These are phyloP conservation scores for Heterodera carotae DNA, from an alignment of 1,140 invertebrate genomes.

Conservation along the genomic window DNA sequence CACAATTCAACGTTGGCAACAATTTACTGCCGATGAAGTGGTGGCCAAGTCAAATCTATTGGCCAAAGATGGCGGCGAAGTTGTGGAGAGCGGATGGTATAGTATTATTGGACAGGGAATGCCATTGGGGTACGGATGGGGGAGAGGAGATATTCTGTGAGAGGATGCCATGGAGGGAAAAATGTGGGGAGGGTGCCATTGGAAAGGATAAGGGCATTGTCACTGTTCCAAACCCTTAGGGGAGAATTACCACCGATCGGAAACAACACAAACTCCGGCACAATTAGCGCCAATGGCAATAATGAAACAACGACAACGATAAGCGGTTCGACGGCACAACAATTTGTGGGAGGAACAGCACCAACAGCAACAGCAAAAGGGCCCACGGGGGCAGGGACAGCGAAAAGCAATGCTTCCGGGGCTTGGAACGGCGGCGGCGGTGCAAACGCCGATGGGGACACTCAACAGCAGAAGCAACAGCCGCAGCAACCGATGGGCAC, in stretches of 20 bases:
- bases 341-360: neutral
- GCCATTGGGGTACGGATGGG: neutral
- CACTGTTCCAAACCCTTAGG: conserved; percentile 2
- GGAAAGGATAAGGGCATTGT: neutral
- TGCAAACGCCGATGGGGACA: neutral
- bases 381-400: neutral
- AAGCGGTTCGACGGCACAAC: conserved; percentile 7
- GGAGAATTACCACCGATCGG: conserved; percentile 27
- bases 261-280: neutral
- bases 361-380: conserved; percentile 5
- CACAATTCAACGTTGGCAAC: conserved; percentile 30
- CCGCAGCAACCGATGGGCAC: neutral
- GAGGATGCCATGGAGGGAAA: too few relatives aligned
- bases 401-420: neutral
- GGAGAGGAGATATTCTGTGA: neutral
- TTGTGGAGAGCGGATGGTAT: conserved; percentile 12
- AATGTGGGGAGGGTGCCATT: neutral
- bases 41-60: conserved; percentile 19
- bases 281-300: conserved; percentile 8
- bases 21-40: conserved; percentile 33
- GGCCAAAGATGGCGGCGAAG: conserved; percentile 15
- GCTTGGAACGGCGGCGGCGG: neutral
- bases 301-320: conserved; percentile 1
- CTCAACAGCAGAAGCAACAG: neutral
- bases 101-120: neutral